These are phyloP conservation scores for Sphaerophoria rueppellii DNA, from an alignment of 2,888 invertebrate species.

Conservation along the genomic window DNA sequence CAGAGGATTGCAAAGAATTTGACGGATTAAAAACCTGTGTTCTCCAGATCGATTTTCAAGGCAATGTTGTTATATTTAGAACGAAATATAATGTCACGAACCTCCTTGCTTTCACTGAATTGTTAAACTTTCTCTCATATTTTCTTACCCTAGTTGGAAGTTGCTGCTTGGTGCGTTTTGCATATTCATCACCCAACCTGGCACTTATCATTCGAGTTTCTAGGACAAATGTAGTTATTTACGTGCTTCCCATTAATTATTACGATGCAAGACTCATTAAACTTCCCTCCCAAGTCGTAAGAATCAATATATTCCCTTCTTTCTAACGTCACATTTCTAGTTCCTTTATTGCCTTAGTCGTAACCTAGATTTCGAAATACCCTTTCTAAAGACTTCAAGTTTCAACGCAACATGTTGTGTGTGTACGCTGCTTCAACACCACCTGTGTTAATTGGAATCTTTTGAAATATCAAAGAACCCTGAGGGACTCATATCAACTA, in stretches of 20 bases:
- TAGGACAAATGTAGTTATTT: conserved; percentile 7
- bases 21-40: too few species aligned
- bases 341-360: not conserved
- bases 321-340: not conserved
- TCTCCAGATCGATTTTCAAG: too few species aligned
- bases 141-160: conserved; percentile 16
- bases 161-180: not conserved
- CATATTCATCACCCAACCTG: not conserved
- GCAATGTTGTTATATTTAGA: too few species aligned
- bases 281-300: not conserved
- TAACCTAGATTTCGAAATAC: conserved; percentile 20
- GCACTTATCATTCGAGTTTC: conserved; percentile 13
- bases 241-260: conserved; percentile 38
- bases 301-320: conserved; percentile 12
- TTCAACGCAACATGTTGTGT: not conserved
- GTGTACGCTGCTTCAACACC: not conserved
- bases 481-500: not conserved
- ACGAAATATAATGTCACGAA: too few species aligned
- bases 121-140: not conserved
- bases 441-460: conserved; percentile 37
- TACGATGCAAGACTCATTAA: not conserved
- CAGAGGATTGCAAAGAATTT: too few species aligned
- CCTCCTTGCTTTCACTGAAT: not conserved
- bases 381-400: not conserved
- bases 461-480: conserved; percentile 16